A percentile compares a stretch with the other conserved stretches of the same genome.
phyloP scores from a whole-genome alignment of 2,888 invertebrate genomes.

The Folsomia manolachei region DNA sequence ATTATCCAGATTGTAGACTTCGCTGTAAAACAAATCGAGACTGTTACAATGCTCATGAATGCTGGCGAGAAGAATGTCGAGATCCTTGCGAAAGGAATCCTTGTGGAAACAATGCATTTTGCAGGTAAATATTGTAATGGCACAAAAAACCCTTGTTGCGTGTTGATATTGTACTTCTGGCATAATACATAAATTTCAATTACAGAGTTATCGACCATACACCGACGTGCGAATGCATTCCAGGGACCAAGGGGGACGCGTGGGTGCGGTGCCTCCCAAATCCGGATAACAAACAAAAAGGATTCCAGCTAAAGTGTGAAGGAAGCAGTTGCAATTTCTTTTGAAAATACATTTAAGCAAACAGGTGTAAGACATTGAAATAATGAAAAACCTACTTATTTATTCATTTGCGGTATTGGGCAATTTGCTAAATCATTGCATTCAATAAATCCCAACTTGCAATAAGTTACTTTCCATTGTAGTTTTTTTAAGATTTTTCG shows the following conservation, averaged over 20 bases:
- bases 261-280: conserved; percentile 30
- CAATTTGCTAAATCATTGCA: too few relatives aligned
- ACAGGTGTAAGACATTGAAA: too few relatives aligned
- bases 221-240: conserved; percentile 26
- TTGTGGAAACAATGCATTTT: conserved; percentile 30
- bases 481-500: neutral
- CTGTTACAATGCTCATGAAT: conserved; percentile 27
- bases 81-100: conserved; percentile 28
- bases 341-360: neutral
- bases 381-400: neutral
- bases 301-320: neutral
- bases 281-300: neutral
- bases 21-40: conserved; percentile 33
- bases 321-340: neutral
- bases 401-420: too few relatives aligned
- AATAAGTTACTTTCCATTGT: neutral
- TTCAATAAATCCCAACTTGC: neutral
- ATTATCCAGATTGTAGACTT: conserved; percentile 32
- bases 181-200: conserved; percentile 1
- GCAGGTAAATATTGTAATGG: conserved; percentile 26
- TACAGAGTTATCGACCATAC: conserved; percentile 27
- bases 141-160: too few relatives aligned
- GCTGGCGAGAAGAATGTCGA: conserved; percentile 31
- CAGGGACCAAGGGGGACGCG: conserved; percentile 24
- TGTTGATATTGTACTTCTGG: neutral